phyloP scores from a whole-genome alignment of 2,888 invertebrate genomes.

The Hypomecis punctinalis region DNA sequence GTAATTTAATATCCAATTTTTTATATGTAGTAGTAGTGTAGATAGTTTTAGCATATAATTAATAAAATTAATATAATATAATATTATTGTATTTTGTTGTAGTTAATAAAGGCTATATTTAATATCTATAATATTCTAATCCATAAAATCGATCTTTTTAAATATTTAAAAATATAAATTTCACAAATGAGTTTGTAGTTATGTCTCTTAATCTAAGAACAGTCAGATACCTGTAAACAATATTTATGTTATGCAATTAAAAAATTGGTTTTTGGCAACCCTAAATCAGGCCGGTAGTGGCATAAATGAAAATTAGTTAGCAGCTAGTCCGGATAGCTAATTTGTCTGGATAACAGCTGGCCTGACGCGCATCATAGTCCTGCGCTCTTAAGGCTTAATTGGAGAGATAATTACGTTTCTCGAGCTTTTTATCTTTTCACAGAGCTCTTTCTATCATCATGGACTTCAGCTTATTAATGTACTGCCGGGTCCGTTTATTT shows the following conservation, averaged over 20 bases:
- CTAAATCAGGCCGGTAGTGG: constrained; percentile 46
- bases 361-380: constrained; percentile 31
- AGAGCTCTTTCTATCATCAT: neutral
- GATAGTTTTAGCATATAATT: too few species aligned
- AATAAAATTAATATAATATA: too few species aligned
- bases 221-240: neutral
- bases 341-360: constrained; percentile 45
- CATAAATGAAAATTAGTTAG: constrained; percentile 57
- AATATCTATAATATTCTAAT: too few species aligned
- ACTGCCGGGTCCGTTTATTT: neutral
- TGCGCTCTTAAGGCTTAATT: constrained; percentile 23
- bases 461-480: too few species aligned
- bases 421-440: constrained; percentile 12
- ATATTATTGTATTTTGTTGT: too few species aligned
- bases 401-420: constrained; percentile 28
- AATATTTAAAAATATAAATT: too few species aligned
- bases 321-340: constrained; percentile 38
- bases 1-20: too few species aligned
- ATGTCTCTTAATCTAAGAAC: too few species aligned
- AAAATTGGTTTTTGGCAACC: constrained; percentile 4
- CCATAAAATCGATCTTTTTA: too few species aligned
- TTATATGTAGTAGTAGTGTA: too few species aligned
- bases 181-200: too few species aligned
- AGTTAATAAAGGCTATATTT: too few species aligned
- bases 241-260: neutral